A percentile compares a stretch with the other conserved stretches of the same genome.
phyloP scores from a whole-genome alignment of 2,113 vertebrate genomes.

The Nematolebias whitei region DNA sequence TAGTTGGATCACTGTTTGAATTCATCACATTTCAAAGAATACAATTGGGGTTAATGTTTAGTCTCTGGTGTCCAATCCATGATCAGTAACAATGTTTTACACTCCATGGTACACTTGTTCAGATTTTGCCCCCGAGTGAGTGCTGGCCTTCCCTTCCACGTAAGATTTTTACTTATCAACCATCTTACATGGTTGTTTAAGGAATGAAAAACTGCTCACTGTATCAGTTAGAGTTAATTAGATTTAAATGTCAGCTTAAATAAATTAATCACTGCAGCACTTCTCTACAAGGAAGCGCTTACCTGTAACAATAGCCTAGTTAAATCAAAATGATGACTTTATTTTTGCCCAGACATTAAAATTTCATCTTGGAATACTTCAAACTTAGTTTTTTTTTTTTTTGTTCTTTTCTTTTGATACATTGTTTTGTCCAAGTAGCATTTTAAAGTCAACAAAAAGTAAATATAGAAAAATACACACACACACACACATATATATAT shows the following conservation, averaged over 20 bases:
- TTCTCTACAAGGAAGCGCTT: background rate
- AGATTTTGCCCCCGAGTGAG: background rate
- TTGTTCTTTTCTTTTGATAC: too few species aligned
- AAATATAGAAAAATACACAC: too few species aligned
- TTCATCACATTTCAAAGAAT: background rate
- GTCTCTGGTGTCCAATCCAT: too few species aligned
- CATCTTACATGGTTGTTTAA: background rate
- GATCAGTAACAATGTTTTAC: too few species aligned
- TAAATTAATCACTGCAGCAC: background rate
- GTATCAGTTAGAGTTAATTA: background rate
- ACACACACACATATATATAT: too few species aligned
- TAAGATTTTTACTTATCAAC: background rate
- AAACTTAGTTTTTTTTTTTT: too few species aligned
- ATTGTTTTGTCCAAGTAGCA: too few species aligned
- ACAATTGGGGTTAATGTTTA: too few species aligned
- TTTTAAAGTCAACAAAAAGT: too few species aligned
- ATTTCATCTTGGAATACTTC: too few species aligned
- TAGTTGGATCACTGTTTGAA: background rate
- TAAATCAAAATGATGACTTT: background rate
- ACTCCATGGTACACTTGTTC: too few species aligned
- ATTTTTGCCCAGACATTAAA: background rate
- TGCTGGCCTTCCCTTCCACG: background rate
- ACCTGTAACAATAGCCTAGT: background rate
- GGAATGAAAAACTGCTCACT: background rate
- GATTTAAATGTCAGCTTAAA: background rate